These are phyloP conservation scores for Nesidiocoris tenuis DNA, from an alignment of 2,888 invertebrate species.

Conservation along the genomic window DNA sequence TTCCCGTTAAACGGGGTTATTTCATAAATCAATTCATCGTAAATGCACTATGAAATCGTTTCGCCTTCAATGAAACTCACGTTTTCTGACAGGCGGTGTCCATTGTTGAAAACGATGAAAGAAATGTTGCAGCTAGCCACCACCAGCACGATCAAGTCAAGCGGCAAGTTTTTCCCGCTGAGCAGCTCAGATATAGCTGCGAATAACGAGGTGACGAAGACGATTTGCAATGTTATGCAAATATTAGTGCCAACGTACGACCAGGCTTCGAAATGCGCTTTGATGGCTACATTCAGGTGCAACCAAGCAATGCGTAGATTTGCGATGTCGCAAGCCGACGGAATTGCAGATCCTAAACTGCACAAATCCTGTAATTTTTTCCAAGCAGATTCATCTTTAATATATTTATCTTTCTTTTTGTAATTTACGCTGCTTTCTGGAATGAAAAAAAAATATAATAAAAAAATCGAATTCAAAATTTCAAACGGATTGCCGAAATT, in stretches of 20 bases:
- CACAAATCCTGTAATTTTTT: slow-evolving; percentile 26
- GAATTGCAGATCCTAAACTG: neutral
- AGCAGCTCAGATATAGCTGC: slow-evolving; percentile 5
- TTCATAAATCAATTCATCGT: too few relatives aligned
- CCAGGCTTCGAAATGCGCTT: slow-evolving; percentile 1
- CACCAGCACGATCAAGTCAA: neutral
- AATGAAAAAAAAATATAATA: neutral
- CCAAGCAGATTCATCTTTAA: too few relatives aligned
- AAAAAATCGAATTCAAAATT: neutral
- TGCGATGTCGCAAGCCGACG: neutral
- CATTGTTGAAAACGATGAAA: neutral
- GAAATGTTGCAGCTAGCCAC: neutral
- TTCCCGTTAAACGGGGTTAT: too few relatives aligned
- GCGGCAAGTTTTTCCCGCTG: neutral
- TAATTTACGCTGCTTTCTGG: too few relatives aligned
- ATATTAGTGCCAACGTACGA: slow-evolving; percentile 15
- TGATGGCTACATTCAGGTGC: neutral
- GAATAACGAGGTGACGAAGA: slow-evolving; percentile 10
- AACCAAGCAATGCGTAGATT: slow-evolving; percentile 13
- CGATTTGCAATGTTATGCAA: neutral
- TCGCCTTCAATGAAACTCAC: too few relatives aligned
- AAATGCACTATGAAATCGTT: too few relatives aligned
- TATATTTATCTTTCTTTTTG: too few relatives aligned
- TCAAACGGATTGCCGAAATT: neutral
- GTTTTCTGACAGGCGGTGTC: neutral